Evolutionary conservation across 2,113 vertebrate genomes (phyloP), one percentile per base, ranked within the genome.

Genomic region (Pterocles orientalis): DNA sequence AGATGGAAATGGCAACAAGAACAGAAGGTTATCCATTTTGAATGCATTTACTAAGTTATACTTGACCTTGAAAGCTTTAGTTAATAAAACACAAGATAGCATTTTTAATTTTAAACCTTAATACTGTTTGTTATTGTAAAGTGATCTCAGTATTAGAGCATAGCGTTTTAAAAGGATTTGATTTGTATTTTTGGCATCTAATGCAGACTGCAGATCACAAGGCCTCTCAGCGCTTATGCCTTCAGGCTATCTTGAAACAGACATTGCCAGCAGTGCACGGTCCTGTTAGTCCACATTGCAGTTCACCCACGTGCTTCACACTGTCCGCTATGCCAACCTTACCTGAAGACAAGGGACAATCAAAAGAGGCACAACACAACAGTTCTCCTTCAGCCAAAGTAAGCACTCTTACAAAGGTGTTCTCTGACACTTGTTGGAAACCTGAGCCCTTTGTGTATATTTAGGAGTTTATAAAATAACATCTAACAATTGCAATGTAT

Each of bases 301-400:
- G 77, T 88, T 91, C 92, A 66, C 88, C 93, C 92, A 66, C 88
- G 88, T 87, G 86, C 77, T 97, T 94, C 94, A 96, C 23, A 14
- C 96, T 92, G 90, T 97, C 97, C 83, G 66, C 94, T 96, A 99
- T 99, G 99, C 99, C 99, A 97, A 99, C 98, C 53, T 96, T 98
- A 94, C 99, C 99, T 7, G 99, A 99, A 97, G 99, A 99, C 41
- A 98, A 99, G 80, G 99, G 99, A 97, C 99, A 99, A 92, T 98
- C 98, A 64, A 98, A 98, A 25, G 99, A 99, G 94, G 98, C 94
- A 88, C 97, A 99, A 84, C 92, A 98, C 93, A 97, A 96, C 80
- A 97, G 94, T 58, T 98, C 98, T 94, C 97, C 98, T 70, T 97
- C 98, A 48, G 96, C 96, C 86, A 98, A 98, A 94, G 99, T 99